phyloP scores from a whole-genome alignment of 2,113 vertebrate species.

The Halichoerus grypus region DNA sequence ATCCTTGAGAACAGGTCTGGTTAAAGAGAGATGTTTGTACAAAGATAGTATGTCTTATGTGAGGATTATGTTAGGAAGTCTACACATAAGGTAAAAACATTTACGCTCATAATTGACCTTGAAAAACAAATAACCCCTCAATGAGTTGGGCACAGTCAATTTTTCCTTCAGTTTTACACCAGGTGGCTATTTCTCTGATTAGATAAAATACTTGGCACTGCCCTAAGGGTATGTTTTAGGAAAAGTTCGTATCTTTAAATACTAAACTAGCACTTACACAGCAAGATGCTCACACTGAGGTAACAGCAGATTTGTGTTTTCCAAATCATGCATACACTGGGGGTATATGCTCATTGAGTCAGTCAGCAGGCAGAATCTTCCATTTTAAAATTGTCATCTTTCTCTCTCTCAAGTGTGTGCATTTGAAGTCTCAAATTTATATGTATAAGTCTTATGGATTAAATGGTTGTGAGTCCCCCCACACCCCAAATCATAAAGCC shows the following conservation, averaged over 20 bases:
- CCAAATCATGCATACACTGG: not conserved
- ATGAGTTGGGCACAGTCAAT: not conserved
- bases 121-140: not conserved
- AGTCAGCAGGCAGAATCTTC: not conserved
- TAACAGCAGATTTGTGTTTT: not conserved
- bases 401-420: not conserved
- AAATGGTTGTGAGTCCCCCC: not conserved
- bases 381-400: not conserved
- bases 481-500: not conserved
- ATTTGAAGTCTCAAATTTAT: not conserved
- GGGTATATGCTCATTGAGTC: not conserved
- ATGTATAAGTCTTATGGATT: not conserved
- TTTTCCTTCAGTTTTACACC: not conserved
- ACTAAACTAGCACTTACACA: not conserved
- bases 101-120: not conserved
- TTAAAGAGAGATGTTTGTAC: not conserved
- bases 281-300: not conserved
- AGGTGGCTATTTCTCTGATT: not conserved
- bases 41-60: not conserved
- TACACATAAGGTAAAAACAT: not conserved
- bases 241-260: not conserved
- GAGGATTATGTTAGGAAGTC: not conserved
- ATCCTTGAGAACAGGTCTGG: not conserved
- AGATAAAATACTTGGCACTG: not conserved
- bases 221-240: not conserved